A percentile compares a stretch with the other conserved stretches of the same genome.
phyloP scores from a whole-genome alignment of 2,113 vertebrate genomes.

The Notarius lentiginosus region DNA sequence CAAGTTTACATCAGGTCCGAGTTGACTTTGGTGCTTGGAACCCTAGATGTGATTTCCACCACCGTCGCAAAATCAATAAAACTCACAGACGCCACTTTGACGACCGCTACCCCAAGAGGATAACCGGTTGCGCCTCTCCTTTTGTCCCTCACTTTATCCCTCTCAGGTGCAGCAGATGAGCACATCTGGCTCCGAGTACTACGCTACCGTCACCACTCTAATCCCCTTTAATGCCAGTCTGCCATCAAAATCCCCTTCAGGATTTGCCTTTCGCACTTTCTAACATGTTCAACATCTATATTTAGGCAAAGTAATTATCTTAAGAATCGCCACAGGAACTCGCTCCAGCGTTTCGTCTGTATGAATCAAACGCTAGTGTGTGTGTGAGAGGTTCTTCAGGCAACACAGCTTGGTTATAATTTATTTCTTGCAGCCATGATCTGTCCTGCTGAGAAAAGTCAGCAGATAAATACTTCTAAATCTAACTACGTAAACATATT shows the following conservation, averaged over 20 bases:
- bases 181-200: slow-evolving; percentile 16
- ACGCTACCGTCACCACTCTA: slow-evolving; percentile 18
- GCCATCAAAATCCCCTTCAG: slow-evolving; percentile 1
- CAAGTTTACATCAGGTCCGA: not conserved
- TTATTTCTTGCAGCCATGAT: not conserved
- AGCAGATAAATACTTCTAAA: not conserved
- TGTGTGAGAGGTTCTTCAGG: not conserved
- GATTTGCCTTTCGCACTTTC: not conserved
- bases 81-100: not conserved
- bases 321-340: not conserved
- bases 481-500: not conserved
- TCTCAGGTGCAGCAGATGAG: not conserved
- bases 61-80: too few species aligned
- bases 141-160: not conserved
- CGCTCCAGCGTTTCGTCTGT: not conserved
- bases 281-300: not conserved
- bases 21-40: not conserved
- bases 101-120: not conserved
- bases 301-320: not conserved
- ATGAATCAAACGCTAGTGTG: not conserved
- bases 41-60: not conserved
- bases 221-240: slow-evolving; percentile 32
- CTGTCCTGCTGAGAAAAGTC: not conserved
- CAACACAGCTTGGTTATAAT: not conserved
- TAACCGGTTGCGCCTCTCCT: not conserved